phyloP scores from a whole-genome alignment of 92 coral and sea anemone species.

The Porites divaricata region DNA sequence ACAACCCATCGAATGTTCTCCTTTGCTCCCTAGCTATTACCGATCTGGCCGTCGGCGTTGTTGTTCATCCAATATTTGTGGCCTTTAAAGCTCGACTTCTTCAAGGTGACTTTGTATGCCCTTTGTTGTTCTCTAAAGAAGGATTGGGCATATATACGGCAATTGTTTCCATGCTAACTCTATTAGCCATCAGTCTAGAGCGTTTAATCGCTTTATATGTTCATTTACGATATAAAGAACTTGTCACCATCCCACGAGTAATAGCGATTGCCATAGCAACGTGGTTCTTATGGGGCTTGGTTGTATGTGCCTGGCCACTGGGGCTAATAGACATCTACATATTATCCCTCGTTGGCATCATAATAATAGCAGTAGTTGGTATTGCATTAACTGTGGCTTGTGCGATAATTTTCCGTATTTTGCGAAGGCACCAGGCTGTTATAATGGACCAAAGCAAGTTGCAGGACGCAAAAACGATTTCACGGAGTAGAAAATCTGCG shows the following conservation, averaged over 20 bases:
- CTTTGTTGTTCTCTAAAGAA: constrained; percentile 14
- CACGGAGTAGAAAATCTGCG: constrained; percentile 17
- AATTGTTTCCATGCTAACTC: constrained; percentile 20
- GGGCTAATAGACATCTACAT: constrained; percentile 14
- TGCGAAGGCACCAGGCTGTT: constrained; percentile 24
- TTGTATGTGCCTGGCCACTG: constrained; percentile 21
- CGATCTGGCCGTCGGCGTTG: constrained; percentile 7
- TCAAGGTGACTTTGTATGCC: background rate
- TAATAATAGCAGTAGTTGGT: constrained; percentile 3
- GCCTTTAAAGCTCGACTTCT: constrained; percentile 16
- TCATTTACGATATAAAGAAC: constrained; percentile 22
- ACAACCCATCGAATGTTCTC: constrained; percentile 27
- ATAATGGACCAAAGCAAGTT: constrained; percentile 14
- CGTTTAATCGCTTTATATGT: constrained; percentile 19
- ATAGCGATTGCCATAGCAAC: background rate
- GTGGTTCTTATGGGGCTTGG: constrained; percentile 15
- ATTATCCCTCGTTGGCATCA: constrained; percentile 16
- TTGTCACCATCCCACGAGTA: constrained; percentile 27
- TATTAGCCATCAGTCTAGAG: constrained; percentile 26
- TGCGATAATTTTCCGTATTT: constrained; percentile 31
- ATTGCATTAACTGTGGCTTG: constrained; percentile 4
- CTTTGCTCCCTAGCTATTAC: constrained; percentile 20
- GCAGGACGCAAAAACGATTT: background rate
- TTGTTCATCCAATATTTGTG: constrained; percentile 26
- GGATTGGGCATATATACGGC: constrained; percentile 24